Evolutionary conservation across 1,140 invertebrate genomes (phyloP).

Genomic region (Arion vulgaris): DNA sequence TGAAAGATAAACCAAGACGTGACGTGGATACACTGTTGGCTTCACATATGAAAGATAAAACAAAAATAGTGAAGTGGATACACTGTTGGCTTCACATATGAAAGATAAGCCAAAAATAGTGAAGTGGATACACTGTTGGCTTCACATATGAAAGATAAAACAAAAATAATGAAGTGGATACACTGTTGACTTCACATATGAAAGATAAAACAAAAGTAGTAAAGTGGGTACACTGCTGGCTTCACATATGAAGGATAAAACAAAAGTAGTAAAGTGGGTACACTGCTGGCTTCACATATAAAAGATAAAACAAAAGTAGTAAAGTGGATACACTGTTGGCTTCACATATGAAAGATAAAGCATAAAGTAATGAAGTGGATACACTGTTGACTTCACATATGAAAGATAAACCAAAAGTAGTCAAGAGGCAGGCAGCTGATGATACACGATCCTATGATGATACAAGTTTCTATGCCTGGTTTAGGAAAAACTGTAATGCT

Average conservation of each 20-base stretch:
- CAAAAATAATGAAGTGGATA: constrained; percentile 44
- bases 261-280: constrained; percentile 44
- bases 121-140: neutral
- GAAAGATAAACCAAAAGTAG: constrained; percentile 18
- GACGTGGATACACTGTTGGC: neutral
- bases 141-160: neutral
- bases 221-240: neutral
- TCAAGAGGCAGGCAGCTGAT: too few relatives aligned
- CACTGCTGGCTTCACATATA: too few relatives aligned
- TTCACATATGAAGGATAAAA: neutral
- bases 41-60: neutral
- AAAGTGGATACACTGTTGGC: neutral
- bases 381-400: too few relatives aligned
- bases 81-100: too few relatives aligned
- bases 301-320: neutral
- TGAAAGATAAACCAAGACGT: neutral
- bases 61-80: constrained; percentile 44
- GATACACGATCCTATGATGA: too few relatives aligned
- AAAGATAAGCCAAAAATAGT: neutral
- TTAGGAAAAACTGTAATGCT: too few relatives aligned
- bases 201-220: neutral
- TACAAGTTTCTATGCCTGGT: too few relatives aligned
- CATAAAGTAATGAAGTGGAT: constrained; percentile 43
- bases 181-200: too few relatives aligned
- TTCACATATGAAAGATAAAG: neutral